These are phyloP conservation scores for Tauraco erythrolophus DNA, from an alignment of 2,113 vertebrate species.

Conservation along the genomic window DNA sequence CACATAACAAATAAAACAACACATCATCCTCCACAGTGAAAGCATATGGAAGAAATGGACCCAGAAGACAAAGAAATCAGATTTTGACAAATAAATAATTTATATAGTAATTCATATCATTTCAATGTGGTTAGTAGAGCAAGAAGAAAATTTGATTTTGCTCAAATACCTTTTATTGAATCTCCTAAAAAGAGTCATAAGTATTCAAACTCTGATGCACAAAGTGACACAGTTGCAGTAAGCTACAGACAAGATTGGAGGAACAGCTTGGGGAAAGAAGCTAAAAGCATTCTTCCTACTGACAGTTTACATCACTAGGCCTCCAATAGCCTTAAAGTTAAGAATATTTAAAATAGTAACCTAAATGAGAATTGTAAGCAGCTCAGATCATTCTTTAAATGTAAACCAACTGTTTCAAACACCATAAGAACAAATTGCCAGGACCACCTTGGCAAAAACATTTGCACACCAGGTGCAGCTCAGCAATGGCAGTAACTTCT, in stretches of 20 bases:
- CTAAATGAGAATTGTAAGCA: neutral
- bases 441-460: fast-evolving
- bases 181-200: neutral
- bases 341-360: neutral
- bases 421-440: fast-evolving
- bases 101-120: neutral
- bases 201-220: neutral
- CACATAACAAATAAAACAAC: neutral
- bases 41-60: fast-evolving
- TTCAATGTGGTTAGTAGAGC: neutral
- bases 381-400: neutral
- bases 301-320: neutral
- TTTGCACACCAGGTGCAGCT: neutral
- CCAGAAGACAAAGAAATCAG: neutral
- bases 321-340: neutral
- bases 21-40: neutral
- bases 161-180: neutral
- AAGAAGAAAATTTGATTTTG: neutral
- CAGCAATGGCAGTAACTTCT: neutral
- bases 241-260: neutral
- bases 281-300: neutral
- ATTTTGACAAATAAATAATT: neutral
- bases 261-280: neutral
- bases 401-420: neutral
- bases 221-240: neutral